A percentile compares a stretch with the other conserved stretches of the same genome.
Conservation (phyloP, 2,113 vertebrate genomes). For the Heterotilapia buettikoferi region DNA sequence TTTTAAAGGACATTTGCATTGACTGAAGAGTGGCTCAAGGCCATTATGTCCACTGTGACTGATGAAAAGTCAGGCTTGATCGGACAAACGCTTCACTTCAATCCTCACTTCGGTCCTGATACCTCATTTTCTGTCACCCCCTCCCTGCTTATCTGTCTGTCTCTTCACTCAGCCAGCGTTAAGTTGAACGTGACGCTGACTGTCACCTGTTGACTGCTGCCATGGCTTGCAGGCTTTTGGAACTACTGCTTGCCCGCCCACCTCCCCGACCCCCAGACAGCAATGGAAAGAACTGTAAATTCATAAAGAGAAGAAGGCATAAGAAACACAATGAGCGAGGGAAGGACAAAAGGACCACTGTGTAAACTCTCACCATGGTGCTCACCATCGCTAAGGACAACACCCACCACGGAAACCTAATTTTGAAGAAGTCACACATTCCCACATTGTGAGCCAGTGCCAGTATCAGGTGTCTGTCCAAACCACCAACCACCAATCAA, state of each 20-base stretch:
- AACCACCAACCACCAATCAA: slow-evolving; percentile 53
- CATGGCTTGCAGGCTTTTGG: slow-evolving; percentile 18
- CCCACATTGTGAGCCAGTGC: slow-evolving; percentile 63
- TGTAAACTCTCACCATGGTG: slow-evolving; percentile 36
- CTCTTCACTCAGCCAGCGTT: slow-evolving; percentile 29
- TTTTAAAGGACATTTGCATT: not conserved
- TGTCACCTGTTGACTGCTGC: slow-evolving; percentile 58
- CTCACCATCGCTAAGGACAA: slow-evolving; percentile 42
- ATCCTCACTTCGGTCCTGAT: slow-evolving; percentile 23
- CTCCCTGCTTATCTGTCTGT: not conserved
- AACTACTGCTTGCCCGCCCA: not conserved
- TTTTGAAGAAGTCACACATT: slow-evolving; percentile 71
- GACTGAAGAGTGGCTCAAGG: not conserved
- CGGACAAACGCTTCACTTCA: slow-evolving; percentile 51
- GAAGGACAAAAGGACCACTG: slow-evolving; percentile 46
- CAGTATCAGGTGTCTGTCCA: slow-evolving; percentile 67
- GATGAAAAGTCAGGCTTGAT: slow-evolving; percentile 15
- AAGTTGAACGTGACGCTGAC: slow-evolving; percentile 34
- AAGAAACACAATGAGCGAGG: slow-evolving; percentile 19
- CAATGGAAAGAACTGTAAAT: not conserved
- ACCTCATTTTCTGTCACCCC: not conserved
- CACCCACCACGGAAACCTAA: slow-evolving; percentile 60
- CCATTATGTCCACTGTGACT: slow-evolving; percentile 25
- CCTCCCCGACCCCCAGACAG: not conserved
- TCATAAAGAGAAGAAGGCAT: not conserved